phyloP scores from a whole-genome alignment of 2,113 vertebrate genomes.

The Trichechus manatus region DNA sequence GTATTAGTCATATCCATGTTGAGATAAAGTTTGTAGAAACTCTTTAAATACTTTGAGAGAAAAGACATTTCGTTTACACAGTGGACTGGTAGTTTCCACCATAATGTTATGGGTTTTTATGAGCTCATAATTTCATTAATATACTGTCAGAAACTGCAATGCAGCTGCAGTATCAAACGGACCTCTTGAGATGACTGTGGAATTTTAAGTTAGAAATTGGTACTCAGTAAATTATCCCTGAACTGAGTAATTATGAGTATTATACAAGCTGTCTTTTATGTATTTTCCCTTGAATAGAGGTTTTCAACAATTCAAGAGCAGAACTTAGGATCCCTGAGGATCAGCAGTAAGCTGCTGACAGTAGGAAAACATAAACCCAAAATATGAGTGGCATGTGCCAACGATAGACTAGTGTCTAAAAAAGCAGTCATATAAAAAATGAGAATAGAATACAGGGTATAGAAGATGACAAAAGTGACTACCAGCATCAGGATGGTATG shows the following conservation, averaged over 20 bases:
- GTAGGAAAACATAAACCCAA: neutral
- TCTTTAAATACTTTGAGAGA: neutral
- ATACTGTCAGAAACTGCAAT: neutral
- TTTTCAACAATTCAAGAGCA: neutral
- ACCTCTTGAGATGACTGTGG: neutral
- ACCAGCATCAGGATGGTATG: neutral
- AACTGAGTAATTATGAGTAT: neutral
- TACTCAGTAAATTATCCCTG: neutral
- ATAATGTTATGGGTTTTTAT: neutral
- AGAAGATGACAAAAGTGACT: neutral
- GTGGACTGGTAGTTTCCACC: neutral
- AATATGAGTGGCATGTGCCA: neutral
- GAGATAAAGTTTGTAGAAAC: neutral
- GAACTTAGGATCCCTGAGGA: neutral
- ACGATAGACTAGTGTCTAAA: fast-evolving
- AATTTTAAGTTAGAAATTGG: neutral
- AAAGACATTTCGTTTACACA: too few species aligned
- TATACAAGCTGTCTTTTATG: neutral
- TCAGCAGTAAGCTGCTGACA: neutral
- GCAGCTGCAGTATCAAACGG: neutral
- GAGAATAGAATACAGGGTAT: fast-evolving
- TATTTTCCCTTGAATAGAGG: neutral
- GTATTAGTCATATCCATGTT: neutral
- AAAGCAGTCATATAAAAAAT: neutral
- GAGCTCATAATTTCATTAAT: too few species aligned